phyloP scores from a whole-genome alignment of 2,888 invertebrate genomes.

The Tolmerus cingulatus region DNA sequence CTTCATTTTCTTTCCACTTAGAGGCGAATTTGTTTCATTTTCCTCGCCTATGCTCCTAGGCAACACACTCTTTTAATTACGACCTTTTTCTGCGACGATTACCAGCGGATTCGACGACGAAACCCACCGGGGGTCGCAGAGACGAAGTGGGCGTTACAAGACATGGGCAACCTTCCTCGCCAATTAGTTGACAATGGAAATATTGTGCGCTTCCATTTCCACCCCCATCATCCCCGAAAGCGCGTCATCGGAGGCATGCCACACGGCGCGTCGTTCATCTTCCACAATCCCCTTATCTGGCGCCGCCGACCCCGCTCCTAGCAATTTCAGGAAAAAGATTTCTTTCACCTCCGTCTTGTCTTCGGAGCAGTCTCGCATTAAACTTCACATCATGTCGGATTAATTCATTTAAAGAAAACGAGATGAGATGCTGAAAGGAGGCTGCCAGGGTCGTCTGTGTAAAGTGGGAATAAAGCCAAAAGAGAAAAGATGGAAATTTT shows the following conservation, averaged over 20 bases:
- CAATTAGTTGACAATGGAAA: slow-evolving; percentile 3
- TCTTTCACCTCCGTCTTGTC: slow-evolving; percentile 1
- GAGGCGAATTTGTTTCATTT: neutral
- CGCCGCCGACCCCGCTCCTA: neutral
- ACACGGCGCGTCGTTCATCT: neutral
- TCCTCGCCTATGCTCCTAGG: neutral
- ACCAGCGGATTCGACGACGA: neutral
- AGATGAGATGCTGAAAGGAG: neutral
- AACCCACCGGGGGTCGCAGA: neutral
- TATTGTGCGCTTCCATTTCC: neutral
- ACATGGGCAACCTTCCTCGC: neutral
- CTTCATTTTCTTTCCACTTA: neutral
- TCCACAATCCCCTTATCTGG: neutral
- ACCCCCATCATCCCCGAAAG: neutral
- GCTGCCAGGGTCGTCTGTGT: neutral
- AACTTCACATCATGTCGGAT: slow-evolving; percentile 38
- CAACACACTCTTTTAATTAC: neutral
- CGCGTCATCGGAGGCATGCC: neutral
- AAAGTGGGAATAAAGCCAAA: neutral
- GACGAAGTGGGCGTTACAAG: neutral
- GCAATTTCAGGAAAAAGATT: neutral
- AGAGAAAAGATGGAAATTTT: slow-evolving; percentile 4
- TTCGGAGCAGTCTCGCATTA: slow-evolving; percentile 7
- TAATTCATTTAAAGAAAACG: slow-evolving; percentile 32
- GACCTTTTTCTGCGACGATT: neutral